Conservation (phyloP, 2,888 invertebrate genomes). For the Aradus depressus region DNA sequence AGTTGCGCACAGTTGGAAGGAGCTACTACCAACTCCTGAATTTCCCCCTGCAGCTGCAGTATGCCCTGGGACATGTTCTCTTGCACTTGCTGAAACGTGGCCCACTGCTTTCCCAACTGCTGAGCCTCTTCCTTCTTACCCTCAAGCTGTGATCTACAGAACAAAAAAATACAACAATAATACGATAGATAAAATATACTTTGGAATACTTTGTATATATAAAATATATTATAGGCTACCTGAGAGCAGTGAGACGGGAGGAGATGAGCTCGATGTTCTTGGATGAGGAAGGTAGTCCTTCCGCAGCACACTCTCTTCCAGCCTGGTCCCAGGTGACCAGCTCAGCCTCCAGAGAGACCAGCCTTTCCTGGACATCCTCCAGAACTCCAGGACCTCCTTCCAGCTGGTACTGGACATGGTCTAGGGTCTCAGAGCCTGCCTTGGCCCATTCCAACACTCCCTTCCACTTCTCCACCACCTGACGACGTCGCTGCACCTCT, state of each 20-base stretch:
- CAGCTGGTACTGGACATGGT: slow-evolving; percentile 67
- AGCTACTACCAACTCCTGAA: slow-evolving; percentile 27
- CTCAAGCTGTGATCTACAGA: slow-evolving; percentile 26
- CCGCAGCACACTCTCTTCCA: not conserved
- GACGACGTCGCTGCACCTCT: slow-evolving; percentile 61
- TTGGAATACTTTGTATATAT: no score
- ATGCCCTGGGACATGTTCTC: slow-evolving; percentile 52
- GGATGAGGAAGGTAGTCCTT: not conserved
- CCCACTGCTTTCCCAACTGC: slow-evolving; percentile 57
- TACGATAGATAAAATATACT: no score
- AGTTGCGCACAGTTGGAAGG: slow-evolving; percentile 32
- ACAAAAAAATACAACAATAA: no score
- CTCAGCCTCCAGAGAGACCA: slow-evolving; percentile 54
- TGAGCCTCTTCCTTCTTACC: slow-evolving; percentile 30
- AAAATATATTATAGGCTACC: not conserved
- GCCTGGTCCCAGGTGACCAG: slow-evolving; percentile 57
- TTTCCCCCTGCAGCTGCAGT: slow-evolving; percentile 28
- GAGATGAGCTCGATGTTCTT: not conserved
- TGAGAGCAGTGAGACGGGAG: not conserved
- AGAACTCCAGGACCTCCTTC: slow-evolving; percentile 47
- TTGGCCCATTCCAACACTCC: slow-evolving; percentile 72
- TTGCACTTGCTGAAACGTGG: slow-evolving; percentile 63
- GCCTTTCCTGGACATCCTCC: slow-evolving; percentile 42
- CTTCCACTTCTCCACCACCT: slow-evolving; percentile 66
- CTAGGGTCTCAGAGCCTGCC: slow-evolving; percentile 64